Conservation (phyloP, 1,140 invertebrate genomes). For the Drosophila kikkawai region DNA sequence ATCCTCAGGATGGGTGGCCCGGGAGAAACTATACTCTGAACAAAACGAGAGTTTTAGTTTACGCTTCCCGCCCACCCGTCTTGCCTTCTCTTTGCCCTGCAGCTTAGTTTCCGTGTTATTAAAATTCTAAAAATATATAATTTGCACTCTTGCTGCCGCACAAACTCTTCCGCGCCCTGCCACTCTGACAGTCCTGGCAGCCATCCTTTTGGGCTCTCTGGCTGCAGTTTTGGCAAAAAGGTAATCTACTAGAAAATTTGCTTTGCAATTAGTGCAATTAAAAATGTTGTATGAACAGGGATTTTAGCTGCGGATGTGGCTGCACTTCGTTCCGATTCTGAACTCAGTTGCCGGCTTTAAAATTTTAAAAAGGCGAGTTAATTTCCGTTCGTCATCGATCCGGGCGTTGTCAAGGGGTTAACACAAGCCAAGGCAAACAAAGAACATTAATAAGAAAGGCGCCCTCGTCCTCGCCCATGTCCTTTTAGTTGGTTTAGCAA, state of each 20-base stretch:
- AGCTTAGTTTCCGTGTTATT: constrained; percentile 65
- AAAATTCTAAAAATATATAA: constrained; percentile 80
- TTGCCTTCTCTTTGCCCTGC: constrained; percentile 16
- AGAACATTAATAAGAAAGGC: constrained; percentile 67
- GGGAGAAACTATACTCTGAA: constrained; percentile 3
- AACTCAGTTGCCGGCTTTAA: constrained; percentile 20
- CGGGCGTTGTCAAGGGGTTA: constrained; percentile 48
- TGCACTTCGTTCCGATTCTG: background rate
- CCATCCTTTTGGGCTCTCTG: constrained; percentile 30
- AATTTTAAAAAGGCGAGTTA: constrained; percentile 15
- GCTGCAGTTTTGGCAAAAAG: constrained; percentile 64
- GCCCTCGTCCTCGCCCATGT: constrained; percentile 1
- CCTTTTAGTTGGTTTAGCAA: constrained; percentile 67
- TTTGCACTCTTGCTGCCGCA: constrained; percentile 32
- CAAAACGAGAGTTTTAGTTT: constrained; percentile 64
- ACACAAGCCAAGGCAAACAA: constrained; percentile 54
- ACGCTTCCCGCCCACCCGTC: constrained; percentile 6
- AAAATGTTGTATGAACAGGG: constrained; percentile 48
- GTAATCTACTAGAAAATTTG: constrained; percentile 83
- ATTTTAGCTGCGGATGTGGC: constrained; percentile 18
- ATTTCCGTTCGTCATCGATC: constrained; percentile 37
- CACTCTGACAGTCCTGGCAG: constrained; percentile 16
- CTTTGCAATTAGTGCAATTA: constrained; percentile 83
- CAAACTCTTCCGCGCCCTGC: background rate
- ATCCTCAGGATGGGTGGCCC: background rate